Evolutionary conservation across 2,797 vertebrate genomes (phyloP).

Genomic region (Glyptemys insculpta): DNA sequence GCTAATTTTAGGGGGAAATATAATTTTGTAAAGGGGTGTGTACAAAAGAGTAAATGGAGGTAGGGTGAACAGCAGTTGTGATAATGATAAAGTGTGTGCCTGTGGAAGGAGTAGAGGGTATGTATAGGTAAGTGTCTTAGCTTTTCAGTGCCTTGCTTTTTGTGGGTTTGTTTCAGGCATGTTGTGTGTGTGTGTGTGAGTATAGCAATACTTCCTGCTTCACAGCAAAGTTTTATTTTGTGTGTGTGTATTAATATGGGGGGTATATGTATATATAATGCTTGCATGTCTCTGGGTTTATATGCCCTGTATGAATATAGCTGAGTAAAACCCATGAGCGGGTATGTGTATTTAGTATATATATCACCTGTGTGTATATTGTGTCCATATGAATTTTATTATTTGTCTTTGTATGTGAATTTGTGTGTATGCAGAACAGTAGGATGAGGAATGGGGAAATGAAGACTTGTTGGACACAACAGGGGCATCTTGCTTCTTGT

Average conservation of each 20-base stretch:
- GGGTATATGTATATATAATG: no score
- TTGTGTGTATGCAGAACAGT: background rate
- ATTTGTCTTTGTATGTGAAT: background rate
- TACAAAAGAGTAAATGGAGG: background rate
- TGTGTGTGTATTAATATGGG: background rate
- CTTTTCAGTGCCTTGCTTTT: background rate
- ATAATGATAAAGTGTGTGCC: background rate
- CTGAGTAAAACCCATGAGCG: background rate
- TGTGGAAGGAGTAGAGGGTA: background rate
- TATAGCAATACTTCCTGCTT: background rate
- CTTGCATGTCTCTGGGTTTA: no score
- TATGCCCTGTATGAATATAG: no score
- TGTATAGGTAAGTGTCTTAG: background rate
- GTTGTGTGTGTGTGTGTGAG: background rate
- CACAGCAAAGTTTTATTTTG: background rate
- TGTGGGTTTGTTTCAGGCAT: background rate
- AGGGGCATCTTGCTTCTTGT: background rate
- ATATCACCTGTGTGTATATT: background rate
- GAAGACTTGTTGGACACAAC: background rate
- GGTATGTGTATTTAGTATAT: background rate
- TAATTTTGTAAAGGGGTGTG: background rate
- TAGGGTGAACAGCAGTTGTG: background rate
- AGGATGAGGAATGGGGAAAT: background rate
- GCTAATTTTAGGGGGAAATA: background rate
- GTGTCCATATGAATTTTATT: background rate